Conservation (phyloP, 2,113 vertebrate species). For the Ciconia maguari region DNA sequence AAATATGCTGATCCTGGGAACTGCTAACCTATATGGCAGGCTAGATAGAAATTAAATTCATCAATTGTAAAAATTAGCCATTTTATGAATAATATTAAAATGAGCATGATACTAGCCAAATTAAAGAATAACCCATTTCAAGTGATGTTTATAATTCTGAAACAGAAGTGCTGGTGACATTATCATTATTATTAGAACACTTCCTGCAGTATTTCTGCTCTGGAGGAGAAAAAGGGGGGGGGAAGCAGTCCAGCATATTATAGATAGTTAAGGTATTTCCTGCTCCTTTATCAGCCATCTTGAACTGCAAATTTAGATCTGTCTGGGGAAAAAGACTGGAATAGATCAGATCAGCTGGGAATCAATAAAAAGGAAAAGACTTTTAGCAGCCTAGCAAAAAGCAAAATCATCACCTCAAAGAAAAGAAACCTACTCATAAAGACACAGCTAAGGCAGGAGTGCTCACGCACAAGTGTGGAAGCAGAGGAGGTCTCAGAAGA, state of each 20-base stretch:
- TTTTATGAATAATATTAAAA: conserved; percentile 12
- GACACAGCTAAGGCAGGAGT: not conserved
- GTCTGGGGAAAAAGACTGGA: not conserved
- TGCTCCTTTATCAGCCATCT: not conserved
- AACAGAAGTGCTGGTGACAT: not conserved
- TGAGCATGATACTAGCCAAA: not conserved
- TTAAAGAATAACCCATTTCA: conserved; percentile 8
- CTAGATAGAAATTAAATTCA: not conserved
- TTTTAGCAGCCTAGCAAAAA: not conserved
- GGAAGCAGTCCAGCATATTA: not conserved
- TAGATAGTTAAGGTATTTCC: not conserved
- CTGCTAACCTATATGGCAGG: not conserved
- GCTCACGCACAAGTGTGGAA: not conserved
- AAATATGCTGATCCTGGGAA: not conserved
- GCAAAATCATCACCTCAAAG: not conserved
- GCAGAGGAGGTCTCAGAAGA: not conserved
- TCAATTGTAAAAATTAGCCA: not conserved
- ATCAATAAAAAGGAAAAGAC: not conserved
- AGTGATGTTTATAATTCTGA: conserved; percentile 6
- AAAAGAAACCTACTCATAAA: not conserved
- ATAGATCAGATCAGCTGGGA: not conserved
- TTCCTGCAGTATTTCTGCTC: conserved; percentile 15
- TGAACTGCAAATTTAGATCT: conserved; percentile 10
- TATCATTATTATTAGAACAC: not conserved
- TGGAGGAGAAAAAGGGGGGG: not conserved